phyloP scores from a whole-genome alignment of 2,113 vertebrate genomes.

The Antennarius striatus region DNA sequence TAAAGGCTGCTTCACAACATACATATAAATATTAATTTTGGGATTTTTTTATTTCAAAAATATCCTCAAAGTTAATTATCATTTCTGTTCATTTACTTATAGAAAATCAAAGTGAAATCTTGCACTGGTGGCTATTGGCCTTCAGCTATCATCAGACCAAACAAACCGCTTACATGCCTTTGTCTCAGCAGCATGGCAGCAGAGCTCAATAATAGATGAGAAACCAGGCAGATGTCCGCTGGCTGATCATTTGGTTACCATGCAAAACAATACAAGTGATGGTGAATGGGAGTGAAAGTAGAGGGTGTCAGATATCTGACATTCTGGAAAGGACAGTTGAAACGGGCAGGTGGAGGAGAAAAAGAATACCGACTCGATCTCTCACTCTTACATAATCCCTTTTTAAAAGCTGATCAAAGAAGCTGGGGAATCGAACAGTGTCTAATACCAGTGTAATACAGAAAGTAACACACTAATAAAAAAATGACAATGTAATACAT shows the following conservation, averaged over 20 bases:
- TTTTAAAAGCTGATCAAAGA: conserved; percentile 9
- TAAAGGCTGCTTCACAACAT: too few relatives aligned
- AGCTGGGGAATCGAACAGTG: not conserved
- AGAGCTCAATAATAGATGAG: conserved; percentile 77
- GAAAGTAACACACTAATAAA: not conserved
- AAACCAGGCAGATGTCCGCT: conserved; percentile 49
- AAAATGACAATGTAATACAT: not conserved
- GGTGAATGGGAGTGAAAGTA: conserved; percentile 80
- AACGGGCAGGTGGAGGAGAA: conserved; percentile 37
- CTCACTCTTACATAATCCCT: conserved; percentile 62
- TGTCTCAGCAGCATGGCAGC: conserved; percentile 54
- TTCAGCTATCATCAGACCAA: not conserved
- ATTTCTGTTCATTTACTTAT: too few relatives aligned
- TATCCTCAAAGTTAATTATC: too few relatives aligned
- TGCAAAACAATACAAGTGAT: conserved; percentile 78
- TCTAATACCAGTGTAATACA: conserved; percentile 4
- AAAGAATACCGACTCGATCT: conserved; percentile 36
- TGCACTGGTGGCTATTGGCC: too few relatives aligned
- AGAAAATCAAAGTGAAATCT: not conserved
- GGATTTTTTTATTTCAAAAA: too few relatives aligned
- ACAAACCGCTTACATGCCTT: conserved; percentile 30
- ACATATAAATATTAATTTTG: too few relatives aligned
- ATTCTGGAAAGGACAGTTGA: conserved; percentile 27
- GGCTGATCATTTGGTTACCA: conserved; percentile 70
- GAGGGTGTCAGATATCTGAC: conserved; percentile 64